Percentiles rank a stretch among this genome's conserved stretches.
These are phyloP conservation scores for Meriones unguiculatus DNA, from an alignment of 2,113 vertebrate species.

Conservation along the genomic window DNA sequence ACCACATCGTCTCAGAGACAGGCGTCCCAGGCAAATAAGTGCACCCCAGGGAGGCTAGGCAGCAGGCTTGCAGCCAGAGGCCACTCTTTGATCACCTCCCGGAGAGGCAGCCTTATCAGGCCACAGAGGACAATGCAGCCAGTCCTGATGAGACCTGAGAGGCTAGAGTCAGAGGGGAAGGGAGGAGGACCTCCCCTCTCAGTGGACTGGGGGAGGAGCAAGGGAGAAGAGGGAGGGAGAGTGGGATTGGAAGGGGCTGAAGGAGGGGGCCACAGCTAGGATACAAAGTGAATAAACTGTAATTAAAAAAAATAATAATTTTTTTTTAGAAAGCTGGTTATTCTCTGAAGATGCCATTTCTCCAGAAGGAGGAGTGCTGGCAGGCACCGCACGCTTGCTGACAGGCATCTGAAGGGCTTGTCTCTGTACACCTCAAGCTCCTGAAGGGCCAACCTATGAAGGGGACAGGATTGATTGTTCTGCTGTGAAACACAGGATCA, in stretches of 20 bases:
- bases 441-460: not conserved
- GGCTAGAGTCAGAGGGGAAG: no score
- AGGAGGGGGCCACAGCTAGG: no score
- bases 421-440: not conserved
- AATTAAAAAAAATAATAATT: no score
- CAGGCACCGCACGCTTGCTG: not conserved
- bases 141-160: no score
- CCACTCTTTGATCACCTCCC: not conserved
- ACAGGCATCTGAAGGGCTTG: not conserved
- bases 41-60: not conserved
- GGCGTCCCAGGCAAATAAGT: not conserved
- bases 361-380: not conserved
- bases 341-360: not conserved
- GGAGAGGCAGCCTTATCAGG: no score
- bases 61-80: not conserved
- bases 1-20: not conserved
- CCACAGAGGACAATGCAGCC: no score
- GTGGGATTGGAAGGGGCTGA: no score
- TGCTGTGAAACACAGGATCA: not conserved
- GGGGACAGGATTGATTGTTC: not conserved
- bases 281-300: no score
- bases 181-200: no score
- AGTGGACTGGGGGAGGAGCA: no score
- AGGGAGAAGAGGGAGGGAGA: no score
- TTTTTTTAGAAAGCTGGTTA: not conserved